Evolutionary conservation across 2,113 vertebrate genomes (phyloP), one percentile per base, ranked within the genome.

Genomic region (Halichoerus grypus): DNA sequence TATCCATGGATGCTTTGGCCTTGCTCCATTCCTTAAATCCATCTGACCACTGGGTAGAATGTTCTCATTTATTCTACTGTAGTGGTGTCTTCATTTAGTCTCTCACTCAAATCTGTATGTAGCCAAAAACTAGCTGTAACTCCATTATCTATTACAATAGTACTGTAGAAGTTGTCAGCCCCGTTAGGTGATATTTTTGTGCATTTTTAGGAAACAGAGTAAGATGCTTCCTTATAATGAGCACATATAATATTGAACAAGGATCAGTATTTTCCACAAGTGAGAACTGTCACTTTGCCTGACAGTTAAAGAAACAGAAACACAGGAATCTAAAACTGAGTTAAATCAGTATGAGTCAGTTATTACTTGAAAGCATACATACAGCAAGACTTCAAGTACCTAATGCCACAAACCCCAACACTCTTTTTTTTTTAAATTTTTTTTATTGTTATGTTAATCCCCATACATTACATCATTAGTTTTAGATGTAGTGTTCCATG

Each of bases 301-400:
- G 26, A 26, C 18, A 84, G 15, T 19, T 84, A 77, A 91, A 67
- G n/a, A 65, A 83, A 84, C 18, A 76, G 24, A 93, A 95, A 83
- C 21, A 86, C 19, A 76, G 46, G 90, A 93, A 82, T 93, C 49
- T 94, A 59, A 72, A 94, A 80, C 7, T 91, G 55, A 94, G 79
- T 72, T 55, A 42, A 28, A 55, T 81, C 11, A 24, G 5, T 61
- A 88, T 51, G 81, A 86, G 69, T 92, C 22, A 39, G 6, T 82
- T 80, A 33, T 84, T 87, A 5, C 8, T 83, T 67, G 74, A 82
- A 93, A 55, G 77, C 15, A 26, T 42, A 24, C 46, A 33, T 72
- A 59, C 4, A 46, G 5, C 10, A 67, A 86, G 82, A 69, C 49
- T 93, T 80, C 15, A 95, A 26, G 55, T 72, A 65, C 65, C 13